Percentiles rank a stretch among this genome's conserved stretches.
These are phyloP conservation scores for Drosophila bipectinata DNA, from an alignment of 1,140 invertebrate species.

Conservation along the genomic window DNA sequence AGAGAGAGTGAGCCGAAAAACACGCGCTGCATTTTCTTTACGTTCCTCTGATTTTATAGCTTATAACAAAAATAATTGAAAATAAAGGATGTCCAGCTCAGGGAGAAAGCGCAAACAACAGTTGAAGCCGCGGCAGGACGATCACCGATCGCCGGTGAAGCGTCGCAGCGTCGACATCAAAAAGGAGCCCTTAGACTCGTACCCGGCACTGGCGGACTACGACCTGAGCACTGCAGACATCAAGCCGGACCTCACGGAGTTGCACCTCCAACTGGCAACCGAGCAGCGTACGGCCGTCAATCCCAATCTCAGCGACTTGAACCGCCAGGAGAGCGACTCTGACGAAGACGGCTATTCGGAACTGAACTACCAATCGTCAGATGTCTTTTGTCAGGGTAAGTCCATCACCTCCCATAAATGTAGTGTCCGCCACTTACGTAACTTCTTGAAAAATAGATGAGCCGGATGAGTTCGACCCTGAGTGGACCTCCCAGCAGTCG, in stretches of 20 bases:
- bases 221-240: slow-evolving; percentile 54
- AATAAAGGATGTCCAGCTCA: slow-evolving; percentile 51
- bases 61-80: neutral
- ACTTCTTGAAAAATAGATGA: slow-evolving; percentile 37
- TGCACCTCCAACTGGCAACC: slow-evolving; percentile 55
- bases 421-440: slow-evolving; percentile 7
- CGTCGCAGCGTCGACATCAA: slow-evolving; percentile 52
- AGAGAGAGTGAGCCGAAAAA: slow-evolving; percentile 51
- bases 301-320: slow-evolving; percentile 20
- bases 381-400: slow-evolving; percentile 65
- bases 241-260: slow-evolving; percentile 64
- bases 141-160: slow-evolving; percentile 61
- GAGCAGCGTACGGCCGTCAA: slow-evolving; percentile 16
- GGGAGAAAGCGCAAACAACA: slow-evolving; percentile 70
- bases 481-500: slow-evolving; percentile 48
- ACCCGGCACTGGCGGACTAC: slow-evolving; percentile 63
- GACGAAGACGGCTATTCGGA: slow-evolving; percentile 74
- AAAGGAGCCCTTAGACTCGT: slow-evolving; percentile 32
- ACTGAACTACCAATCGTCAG: slow-evolving; percentile 39
- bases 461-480: slow-evolving; percentile 57
- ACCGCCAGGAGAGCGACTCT: slow-evolving; percentile 66
- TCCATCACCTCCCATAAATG: neutral
- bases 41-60: slow-evolving; percentile 25
- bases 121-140: slow-evolving; percentile 62
- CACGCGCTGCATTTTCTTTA: slow-evolving; percentile 51